Conservation (phyloP, 2,113 vertebrate genomes). For the Sapajus apella region DNA sequence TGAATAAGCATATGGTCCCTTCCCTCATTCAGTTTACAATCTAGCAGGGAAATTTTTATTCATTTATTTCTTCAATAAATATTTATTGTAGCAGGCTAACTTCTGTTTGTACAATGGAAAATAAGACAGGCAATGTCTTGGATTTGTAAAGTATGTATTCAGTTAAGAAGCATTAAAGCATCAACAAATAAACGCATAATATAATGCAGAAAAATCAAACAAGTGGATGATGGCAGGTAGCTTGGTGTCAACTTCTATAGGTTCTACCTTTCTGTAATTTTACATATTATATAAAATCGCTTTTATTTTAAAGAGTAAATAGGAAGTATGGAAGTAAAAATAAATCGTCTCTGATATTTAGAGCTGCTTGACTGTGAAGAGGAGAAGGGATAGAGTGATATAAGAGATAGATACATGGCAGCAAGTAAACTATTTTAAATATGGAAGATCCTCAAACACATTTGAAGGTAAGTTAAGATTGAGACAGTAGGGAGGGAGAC, state of each 20-base stretch:
- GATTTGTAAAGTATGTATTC: not conserved
- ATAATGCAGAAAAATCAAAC: not conserved
- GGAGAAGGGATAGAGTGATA: not conserved
- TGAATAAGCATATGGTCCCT: not conserved
- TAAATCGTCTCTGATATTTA: not conserved
- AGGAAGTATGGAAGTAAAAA: not conserved
- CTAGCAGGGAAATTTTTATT: not conserved
- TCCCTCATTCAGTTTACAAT: not conserved
- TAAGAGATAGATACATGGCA: not conserved
- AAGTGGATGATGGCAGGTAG: not conserved
- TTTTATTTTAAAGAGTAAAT: not conserved
- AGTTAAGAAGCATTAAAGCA: not conserved
- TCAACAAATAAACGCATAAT: not conserved
- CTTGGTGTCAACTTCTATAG: not conserved
- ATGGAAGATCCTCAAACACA: not conserved
- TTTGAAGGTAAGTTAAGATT: not conserved
- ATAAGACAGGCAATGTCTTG: not conserved
- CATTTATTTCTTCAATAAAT: not conserved
- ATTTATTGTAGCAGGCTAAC: not conserved
- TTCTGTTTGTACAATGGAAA: not conserved
- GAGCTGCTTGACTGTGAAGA: not conserved
- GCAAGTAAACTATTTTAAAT: slow-evolving; percentile 23
- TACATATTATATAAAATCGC: not conserved
- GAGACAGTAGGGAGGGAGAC: not conserved
- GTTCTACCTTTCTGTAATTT: not conserved